Evolutionary conservation across 1,140 invertebrate species (phyloP).

Genomic region (Thaumetopoea pityocampa): DNA sequence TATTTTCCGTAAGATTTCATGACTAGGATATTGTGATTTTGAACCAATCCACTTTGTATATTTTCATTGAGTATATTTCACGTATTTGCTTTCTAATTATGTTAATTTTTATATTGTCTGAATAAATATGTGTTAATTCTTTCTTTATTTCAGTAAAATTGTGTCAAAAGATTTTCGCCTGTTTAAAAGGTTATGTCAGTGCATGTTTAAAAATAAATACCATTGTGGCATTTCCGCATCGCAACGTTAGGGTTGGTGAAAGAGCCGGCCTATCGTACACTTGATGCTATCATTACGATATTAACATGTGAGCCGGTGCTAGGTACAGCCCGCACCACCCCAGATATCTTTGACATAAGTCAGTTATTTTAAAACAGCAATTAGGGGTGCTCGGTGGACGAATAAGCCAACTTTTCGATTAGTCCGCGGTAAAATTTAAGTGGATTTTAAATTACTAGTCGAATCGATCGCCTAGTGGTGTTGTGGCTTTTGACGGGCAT

Average conservation of each 20-base stretch:
- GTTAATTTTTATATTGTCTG: too few relatives aligned
- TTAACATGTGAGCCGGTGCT: constrained; percentile 69
- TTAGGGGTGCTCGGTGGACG: constrained; percentile 59
- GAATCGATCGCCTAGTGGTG: constrained; percentile 44
- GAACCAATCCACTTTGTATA: too few relatives aligned
- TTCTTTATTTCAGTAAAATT: too few relatives aligned
- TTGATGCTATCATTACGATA: constrained; percentile 72
- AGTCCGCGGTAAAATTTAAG: constrained; percentile 66
- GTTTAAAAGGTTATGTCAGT: too few relatives aligned
- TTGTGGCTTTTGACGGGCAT: constrained; percentile 11
- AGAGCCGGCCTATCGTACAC: constrained; percentile 63
- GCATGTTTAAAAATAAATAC: too few relatives aligned
- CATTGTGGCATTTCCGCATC: too few relatives aligned
- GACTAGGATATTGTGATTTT: too few relatives aligned
- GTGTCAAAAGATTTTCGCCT: too few relatives aligned
- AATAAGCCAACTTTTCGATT: constrained; percentile 65
- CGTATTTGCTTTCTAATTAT: too few relatives aligned
- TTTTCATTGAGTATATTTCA: too few relatives aligned
- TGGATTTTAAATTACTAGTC: constrained; percentile 64
- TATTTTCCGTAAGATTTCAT: too few relatives aligned
- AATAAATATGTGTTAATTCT: too few relatives aligned
- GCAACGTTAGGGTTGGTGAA: constrained; percentile 18
- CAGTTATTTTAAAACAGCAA: constrained; percentile 74
- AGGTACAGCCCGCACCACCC: constrained; percentile 44
- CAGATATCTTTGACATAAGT: constrained; percentile 71